phyloP scores from a whole-genome alignment of 2,113 vertebrate genomes.

The Coptodon rendalli region DNA sequence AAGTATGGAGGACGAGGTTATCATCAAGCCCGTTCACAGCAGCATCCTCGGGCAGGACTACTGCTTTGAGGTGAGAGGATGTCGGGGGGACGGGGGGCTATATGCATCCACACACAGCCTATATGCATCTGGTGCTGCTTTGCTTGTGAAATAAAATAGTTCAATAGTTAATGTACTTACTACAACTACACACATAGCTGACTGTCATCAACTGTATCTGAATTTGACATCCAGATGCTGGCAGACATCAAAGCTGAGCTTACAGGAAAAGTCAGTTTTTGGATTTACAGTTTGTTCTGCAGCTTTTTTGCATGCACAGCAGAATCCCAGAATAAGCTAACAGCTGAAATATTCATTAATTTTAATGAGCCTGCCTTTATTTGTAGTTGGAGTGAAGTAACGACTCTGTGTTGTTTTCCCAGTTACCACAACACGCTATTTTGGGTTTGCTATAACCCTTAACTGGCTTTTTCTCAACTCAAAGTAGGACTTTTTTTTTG shows the following conservation, averaged over 20 bases:
- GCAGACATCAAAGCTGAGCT: background rate
- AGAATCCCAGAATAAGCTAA: background rate
- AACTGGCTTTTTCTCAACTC: background rate
- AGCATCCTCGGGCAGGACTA: constrained; percentile 98
- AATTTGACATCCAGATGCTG: background rate
- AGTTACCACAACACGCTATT: background rate
- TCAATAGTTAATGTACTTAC: background rate
- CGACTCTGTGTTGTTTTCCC: background rate
- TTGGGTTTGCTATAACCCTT: background rate
- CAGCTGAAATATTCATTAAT: background rate
- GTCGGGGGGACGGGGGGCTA: background rate
- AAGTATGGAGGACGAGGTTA: constrained; percentile 98
- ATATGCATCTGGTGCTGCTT: background rate
- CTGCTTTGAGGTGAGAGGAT: constrained; percentile 88
- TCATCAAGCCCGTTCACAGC: constrained; percentile 96
- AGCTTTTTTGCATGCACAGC: background rate
- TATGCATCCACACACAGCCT: background rate
- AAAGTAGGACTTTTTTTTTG: background rate
- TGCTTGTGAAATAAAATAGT: background rate
- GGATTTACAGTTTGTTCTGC: background rate
- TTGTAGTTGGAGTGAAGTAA: background rate
- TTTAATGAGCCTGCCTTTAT: constrained; percentile 4
- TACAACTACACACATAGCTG: background rate
- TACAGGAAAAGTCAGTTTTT: background rate
- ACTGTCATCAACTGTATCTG: background rate